A percentile compares a stretch with the other conserved stretches of the same genome.
Conservation (phyloP, 2,888 invertebrate genomes). For the Himalopsyche japonica region DNA sequence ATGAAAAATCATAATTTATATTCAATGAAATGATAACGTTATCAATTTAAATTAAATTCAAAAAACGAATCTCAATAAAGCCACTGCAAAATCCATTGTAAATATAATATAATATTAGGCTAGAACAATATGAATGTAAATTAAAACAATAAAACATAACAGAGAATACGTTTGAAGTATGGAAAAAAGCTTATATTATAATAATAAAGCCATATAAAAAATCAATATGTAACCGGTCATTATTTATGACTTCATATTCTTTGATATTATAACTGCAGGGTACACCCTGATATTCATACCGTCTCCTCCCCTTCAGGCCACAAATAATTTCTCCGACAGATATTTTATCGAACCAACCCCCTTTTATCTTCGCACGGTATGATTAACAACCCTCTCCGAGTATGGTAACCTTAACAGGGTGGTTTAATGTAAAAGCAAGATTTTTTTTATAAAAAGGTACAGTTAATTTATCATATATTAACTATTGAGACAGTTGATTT, state of each 20-base stretch:
- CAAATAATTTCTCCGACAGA: not conserved
- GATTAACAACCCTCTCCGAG: not conserved
- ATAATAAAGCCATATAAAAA: not conserved
- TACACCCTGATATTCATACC: not conserved
- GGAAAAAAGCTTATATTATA: not conserved
- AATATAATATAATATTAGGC: too few relatives aligned
- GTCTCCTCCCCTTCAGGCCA: not conserved
- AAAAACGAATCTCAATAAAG: too few relatives aligned
- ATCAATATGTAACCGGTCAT: not conserved
- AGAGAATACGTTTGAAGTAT: too few relatives aligned
- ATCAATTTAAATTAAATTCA: too few relatives aligned
- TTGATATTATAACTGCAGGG: not conserved
- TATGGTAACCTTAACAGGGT: not conserved
- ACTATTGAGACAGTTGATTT: too few relatives aligned
- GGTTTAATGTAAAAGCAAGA: not conserved
- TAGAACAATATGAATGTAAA: too few relatives aligned
- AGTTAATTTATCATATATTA: not conserved
- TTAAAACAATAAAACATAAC: too few relatives aligned
- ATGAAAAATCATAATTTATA: too few relatives aligned
- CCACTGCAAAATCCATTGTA: too few relatives aligned
- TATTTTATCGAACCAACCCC: not conserved
- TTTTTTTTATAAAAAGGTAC: not conserved
- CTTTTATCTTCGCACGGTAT: not conserved
- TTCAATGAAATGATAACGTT: too few relatives aligned
- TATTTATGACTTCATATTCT: not conserved